Conservation (phyloP, 1,140 invertebrate genomes). For the Pristionchus pacificus region DNA sequence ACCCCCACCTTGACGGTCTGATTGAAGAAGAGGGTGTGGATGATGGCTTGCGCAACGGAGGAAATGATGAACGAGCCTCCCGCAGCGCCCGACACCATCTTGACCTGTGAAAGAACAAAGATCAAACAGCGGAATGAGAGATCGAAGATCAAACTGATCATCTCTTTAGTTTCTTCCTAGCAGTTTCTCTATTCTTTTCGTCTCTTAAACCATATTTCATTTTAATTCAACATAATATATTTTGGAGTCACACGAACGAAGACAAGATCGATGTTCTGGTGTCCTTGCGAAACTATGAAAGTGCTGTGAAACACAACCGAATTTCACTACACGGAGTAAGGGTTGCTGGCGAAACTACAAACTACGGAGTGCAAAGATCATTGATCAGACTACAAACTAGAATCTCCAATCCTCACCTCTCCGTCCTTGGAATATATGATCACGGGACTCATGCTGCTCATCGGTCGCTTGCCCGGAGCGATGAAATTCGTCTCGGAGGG, state of each 20-base stretch:
- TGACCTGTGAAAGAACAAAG: slow-evolving; percentile 3
- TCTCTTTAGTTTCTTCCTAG: too few species aligned
- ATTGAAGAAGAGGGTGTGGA: slow-evolving; percentile 77
- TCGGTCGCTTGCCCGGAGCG: slow-evolving; percentile 72
- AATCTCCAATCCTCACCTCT: slow-evolving; percentile 55
- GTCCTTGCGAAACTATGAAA: too few species aligned
- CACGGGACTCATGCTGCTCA: slow-evolving; percentile 86
- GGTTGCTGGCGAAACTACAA: not conserved
- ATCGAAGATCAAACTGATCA: too few species aligned
- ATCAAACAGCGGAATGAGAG: too few species aligned
- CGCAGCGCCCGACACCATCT: slow-evolving; percentile 77
- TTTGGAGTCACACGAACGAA: too few species aligned
- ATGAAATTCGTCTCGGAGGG: slow-evolving; percentile 75
- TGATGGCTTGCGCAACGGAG: slow-evolving; percentile 71
- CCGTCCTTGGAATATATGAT: slow-evolving; percentile 73
- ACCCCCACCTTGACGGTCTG: slow-evolving; percentile 69
- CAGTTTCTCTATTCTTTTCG: too few species aligned
- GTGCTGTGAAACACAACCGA: too few species aligned
- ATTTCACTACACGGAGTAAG: too few species aligned
- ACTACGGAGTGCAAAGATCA: not conserved
- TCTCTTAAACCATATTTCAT: too few species aligned
- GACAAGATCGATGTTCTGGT: too few species aligned
- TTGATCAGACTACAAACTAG: not conserved
- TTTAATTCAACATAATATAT: too few species aligned
- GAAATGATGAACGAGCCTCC: slow-evolving; percentile 86